phyloP scores from a whole-genome alignment of 1,140 invertebrate species.

The Drosophila azteca region DNA sequence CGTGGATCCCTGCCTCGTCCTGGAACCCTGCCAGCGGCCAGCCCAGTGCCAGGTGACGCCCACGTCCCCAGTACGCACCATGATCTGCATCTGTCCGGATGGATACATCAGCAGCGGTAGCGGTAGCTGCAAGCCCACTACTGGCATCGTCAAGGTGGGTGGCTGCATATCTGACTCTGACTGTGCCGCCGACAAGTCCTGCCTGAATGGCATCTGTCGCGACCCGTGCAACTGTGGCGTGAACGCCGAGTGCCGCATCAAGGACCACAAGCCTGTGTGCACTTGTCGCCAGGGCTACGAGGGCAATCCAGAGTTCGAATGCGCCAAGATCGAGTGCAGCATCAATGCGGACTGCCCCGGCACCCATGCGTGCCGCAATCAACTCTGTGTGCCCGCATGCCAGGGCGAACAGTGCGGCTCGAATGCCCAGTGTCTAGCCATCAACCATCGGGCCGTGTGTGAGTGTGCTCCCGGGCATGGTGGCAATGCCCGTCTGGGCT shows the following conservation, averaged over 20 bases:
- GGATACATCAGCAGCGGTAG: conserved; percentile 94
- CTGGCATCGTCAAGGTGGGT: conserved; percentile 86
- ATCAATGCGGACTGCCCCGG: conserved; percentile 90
- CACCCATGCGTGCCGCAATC: conserved; percentile 90
- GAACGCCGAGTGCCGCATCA: conserved; percentile 91
- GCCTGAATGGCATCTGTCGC: conserved; percentile 90
- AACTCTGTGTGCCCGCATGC: conserved; percentile 91
- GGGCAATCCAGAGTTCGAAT: conserved; percentile 91
- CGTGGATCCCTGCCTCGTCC: conserved; percentile 90
- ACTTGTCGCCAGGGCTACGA: conserved; percentile 91
- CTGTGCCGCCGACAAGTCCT: conserved; percentile 90
- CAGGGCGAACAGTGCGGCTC: conserved; percentile 89
- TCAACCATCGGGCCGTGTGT: conserved; percentile 90
- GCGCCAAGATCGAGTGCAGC: conserved; percentile 89
- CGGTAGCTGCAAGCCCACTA: conserved; percentile 89
- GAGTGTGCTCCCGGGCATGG: conserved; percentile 91
- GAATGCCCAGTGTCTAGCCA: conserved; percentile 89
- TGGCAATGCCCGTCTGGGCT: conserved; percentile 91
- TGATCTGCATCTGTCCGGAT: conserved; percentile 94
- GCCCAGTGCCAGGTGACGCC: conserved; percentile 92
- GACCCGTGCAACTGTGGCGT: conserved; percentile 92
- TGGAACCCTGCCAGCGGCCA: conserved; percentile 91
- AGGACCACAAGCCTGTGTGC: conserved; percentile 93
- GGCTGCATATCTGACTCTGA: conserved; percentile 91
- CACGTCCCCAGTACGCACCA: conserved; percentile 92